These are phyloP conservation scores for Drosophila conformis DNA, from an alignment of 2,888 invertebrate genomes.

Conservation along the genomic window DNA sequence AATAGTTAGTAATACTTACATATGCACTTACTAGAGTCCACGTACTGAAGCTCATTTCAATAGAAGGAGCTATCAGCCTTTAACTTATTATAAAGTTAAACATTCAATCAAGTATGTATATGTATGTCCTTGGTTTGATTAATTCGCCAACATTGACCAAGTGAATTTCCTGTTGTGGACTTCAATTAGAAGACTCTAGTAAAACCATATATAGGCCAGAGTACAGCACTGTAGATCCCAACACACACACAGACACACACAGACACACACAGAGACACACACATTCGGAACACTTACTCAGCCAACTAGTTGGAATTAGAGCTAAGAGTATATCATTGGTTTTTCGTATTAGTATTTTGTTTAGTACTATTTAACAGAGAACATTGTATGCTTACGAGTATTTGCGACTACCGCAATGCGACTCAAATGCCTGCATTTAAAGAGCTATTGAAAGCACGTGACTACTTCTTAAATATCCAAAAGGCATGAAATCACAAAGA, in stretches of 20 bases:
- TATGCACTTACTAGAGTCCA: conserved; percentile 14
- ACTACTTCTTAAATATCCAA: conserved; percentile 23
- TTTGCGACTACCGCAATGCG: conserved; percentile 1
- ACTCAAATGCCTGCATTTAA: conserved; percentile 44
- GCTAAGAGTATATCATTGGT: conserved; percentile 58
- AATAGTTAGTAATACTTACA: conserved; percentile 28
- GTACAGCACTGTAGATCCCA: conserved; percentile 32
- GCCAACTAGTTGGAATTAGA: conserved; percentile 58
- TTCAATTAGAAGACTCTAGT: conserved; percentile 12
- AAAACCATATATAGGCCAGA: conserved; percentile 24
- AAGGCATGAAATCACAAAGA: background rate
- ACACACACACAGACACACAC: conserved; percentile 5
- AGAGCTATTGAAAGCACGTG: conserved; percentile 33
- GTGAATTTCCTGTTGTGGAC: background rate
- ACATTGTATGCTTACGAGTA: conserved; percentile 38
- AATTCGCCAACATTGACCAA: background rate
- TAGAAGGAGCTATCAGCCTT: background rate
- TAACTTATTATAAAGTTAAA: background rate
- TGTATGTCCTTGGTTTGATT: conserved; percentile 6
- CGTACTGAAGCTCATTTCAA: background rate
- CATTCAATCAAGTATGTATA: background rate
- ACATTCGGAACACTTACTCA: conserved; percentile 16
- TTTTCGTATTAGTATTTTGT: conserved; percentile 57
- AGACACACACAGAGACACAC: conserved; percentile 16
- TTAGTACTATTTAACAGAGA: conserved; percentile 41